Percentiles rank a stretch among this genome's conserved stretches.
Evolutionary conservation across 2,797 vertebrate species (phyloP).

Genomic region (Cossypha dichroa): DNA sequence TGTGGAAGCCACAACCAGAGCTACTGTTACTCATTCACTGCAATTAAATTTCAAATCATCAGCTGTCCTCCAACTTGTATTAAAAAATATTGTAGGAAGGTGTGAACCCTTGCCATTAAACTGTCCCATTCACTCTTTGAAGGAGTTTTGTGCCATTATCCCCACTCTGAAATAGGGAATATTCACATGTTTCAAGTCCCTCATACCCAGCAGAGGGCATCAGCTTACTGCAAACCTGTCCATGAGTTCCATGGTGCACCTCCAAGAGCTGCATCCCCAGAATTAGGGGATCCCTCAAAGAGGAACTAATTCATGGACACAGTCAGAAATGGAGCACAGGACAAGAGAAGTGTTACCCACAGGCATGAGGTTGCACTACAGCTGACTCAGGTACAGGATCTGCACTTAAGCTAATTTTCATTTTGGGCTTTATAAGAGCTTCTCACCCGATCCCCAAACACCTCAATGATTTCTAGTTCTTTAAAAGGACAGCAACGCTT

Average conservation of each 20-base stretch:
- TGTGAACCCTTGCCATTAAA: not conserved
- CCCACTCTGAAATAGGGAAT: not conserved
- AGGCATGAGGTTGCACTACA: not conserved
- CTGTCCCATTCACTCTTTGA: rapidly evolving
- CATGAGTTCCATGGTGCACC: rapidly evolving
- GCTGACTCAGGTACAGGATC: not conserved
- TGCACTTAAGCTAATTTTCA: not conserved
- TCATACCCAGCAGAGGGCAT: conserved; percentile 58
- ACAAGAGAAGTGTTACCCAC: too few relatives aligned
- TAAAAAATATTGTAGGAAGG: not conserved
- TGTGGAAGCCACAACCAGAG: not conserved
- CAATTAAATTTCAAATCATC: not conserved
- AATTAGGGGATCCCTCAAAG: rapidly evolving
- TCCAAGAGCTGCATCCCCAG: rapidly evolving
- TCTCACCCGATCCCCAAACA: not conserved
- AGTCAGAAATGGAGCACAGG: not conserved
- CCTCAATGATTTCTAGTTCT: not conserved
- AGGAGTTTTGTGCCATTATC: not conserved
- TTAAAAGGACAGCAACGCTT: not conserved
- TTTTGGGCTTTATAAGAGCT: not conserved
- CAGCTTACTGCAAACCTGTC: conserved; percentile 4
- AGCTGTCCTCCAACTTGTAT: not conserved
- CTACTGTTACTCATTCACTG: not conserved
- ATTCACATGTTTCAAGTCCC: rapidly evolving
- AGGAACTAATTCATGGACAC: not conserved